phyloP scores from a whole-genome alignment of 2,113 vertebrate genomes.

The Myxocyprinus asiaticus region DNA sequence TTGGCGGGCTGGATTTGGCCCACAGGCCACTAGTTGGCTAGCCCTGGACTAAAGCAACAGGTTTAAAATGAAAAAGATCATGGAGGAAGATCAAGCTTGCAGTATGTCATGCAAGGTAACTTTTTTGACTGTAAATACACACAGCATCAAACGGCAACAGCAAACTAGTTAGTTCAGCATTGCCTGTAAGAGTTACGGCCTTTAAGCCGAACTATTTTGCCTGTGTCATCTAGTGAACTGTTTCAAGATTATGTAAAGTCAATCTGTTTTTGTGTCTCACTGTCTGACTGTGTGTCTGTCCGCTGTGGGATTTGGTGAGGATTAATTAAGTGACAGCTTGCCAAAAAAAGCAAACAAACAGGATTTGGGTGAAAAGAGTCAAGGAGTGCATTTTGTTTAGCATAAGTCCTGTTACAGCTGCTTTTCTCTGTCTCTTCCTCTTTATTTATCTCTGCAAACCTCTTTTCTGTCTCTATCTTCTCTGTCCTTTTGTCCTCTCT shows the following conservation, averaged over 20 bases:
- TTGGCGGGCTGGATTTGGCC: too few relatives aligned
- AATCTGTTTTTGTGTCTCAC: not conserved
- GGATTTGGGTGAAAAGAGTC: slow-evolving; percentile 26
- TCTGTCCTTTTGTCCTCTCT: not conserved
- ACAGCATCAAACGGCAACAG: too few relatives aligned
- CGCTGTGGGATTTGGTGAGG: slow-evolving; percentile 17
- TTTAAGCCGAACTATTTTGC: not conserved
- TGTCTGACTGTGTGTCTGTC: not conserved
- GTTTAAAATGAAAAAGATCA: too few relatives aligned
- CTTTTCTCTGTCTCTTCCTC: not conserved
- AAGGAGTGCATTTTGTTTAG: not conserved
- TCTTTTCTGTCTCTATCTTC: not conserved
- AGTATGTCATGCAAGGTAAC: too few relatives aligned
- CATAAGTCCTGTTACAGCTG: slow-evolving; percentile 28
- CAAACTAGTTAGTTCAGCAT: too few relatives aligned
- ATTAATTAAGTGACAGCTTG: slow-evolving; percentile 26
- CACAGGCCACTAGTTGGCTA: too few relatives aligned
- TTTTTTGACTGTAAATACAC: too few relatives aligned
- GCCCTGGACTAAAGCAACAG: too few relatives aligned
- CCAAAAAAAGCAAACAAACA: slow-evolving; percentile 4
- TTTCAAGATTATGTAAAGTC: not conserved
- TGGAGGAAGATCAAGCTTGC: too few relatives aligned
- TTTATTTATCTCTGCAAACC: not conserved
- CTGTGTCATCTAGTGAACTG: not conserved
- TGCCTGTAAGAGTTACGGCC: not conserved